Evolutionary conservation across 2,113 vertebrate genomes (phyloP).

Genomic region (Pseudolaguvia tuberculata): DNA sequence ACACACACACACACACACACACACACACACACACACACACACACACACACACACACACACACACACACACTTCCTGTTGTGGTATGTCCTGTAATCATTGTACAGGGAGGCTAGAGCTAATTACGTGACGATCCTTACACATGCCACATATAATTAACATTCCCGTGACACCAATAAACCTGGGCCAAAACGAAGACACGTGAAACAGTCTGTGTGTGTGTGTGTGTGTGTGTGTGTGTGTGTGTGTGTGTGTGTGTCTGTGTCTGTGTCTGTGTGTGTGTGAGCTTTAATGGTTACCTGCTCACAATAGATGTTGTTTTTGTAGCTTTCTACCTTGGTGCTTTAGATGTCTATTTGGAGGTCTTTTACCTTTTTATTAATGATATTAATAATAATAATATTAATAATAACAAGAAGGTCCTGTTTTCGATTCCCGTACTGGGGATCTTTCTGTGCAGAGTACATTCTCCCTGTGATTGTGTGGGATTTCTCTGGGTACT

Average conservation of each 20-base stretch:
- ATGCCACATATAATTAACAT: conserved; percentile 71
- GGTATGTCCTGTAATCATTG: conserved; percentile 60
- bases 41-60: too few species aligned
- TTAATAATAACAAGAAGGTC: too few species aligned
- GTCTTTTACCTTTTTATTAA: not conserved
- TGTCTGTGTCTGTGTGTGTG: too few species aligned
- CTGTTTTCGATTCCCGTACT: too few species aligned
- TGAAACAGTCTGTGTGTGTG: not conserved
- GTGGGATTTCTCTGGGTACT: too few species aligned
- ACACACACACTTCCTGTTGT: conserved; percentile 48
- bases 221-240: not conserved
- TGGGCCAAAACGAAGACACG: conserved; percentile 58
- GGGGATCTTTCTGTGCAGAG: too few species aligned
- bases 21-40: too few species aligned
- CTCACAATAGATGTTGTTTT: not conserved
- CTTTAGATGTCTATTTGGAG: not conserved
- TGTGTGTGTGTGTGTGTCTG: too few species aligned
- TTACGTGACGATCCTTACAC: conserved; percentile 46
- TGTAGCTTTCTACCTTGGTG: not conserved
- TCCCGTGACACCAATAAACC: conserved; percentile 66
- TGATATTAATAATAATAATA: not conserved
- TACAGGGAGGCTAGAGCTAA: conserved; percentile 16
- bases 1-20: too few species aligned
- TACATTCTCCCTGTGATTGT: too few species aligned
- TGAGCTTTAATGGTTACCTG: not conserved